Percentiles rank a stretch among this genome's conserved stretches.
phyloP scores from a whole-genome alignment of 2,797 vertebrate species.

The Scolopax bukidnonensis region DNA sequence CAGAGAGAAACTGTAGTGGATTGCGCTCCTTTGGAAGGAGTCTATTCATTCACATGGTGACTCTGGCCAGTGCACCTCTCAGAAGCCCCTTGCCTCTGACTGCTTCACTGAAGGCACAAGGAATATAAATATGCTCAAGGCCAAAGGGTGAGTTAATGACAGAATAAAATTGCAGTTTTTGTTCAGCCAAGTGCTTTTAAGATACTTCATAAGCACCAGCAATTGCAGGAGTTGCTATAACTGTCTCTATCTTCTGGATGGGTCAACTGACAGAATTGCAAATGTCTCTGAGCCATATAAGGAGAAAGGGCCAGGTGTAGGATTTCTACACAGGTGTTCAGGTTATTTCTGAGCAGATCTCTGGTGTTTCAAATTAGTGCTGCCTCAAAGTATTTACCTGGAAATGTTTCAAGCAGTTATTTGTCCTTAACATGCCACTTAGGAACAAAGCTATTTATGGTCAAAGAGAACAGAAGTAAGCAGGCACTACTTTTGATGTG shows the following conservation, averaged over 20 bases:
- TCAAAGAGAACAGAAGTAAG: background rate
- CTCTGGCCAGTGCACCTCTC: background rate
- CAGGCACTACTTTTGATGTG: background rate
- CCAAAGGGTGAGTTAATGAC: background rate
- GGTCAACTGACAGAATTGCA: background rate
- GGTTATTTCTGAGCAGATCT: background rate
- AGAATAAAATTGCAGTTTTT: background rate
- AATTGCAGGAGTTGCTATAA: background rate
- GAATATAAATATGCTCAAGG: background rate
- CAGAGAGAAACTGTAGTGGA: background rate
- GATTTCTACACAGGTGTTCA: background rate
- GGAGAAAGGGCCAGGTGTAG: background rate
- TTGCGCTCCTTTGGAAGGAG: background rate
- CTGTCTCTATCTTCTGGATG: background rate
- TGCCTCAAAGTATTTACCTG: background rate
- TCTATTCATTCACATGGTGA: fast-evolving
- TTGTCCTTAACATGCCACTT: background rate
- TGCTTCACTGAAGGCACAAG: background rate
- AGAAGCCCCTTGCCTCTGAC: fast-evolving
- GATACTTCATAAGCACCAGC: background rate
- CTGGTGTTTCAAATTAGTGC: background rate
- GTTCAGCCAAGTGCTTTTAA: background rate
- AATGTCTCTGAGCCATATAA: fast-evolving
- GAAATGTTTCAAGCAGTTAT: background rate
- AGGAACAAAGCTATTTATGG: background rate